These are phyloP conservation scores for Mungos mungo DNA, from an alignment of 2,113 vertebrate species.

Conservation along the genomic window DNA sequence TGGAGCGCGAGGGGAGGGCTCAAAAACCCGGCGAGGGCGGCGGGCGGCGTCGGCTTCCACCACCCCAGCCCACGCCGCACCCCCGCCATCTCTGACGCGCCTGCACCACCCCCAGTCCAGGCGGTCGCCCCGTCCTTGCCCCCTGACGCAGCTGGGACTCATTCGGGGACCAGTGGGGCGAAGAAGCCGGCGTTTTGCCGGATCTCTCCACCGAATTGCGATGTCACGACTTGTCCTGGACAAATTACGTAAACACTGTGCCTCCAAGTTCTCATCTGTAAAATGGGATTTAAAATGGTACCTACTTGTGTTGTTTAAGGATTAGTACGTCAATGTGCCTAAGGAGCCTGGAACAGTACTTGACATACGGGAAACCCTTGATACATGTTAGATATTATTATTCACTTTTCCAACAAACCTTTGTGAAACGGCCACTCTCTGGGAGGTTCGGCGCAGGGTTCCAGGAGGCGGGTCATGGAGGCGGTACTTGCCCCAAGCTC, in stretches of 20 bases:
- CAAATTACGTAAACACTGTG: not conserved
- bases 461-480: not conserved
- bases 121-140: too few species aligned
- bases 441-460: not conserved
- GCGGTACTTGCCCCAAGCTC: not conserved
- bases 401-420: not conserved
- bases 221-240: not conserved
- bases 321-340: not conserved
- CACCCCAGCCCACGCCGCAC: not conserved
- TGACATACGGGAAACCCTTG: not conserved
- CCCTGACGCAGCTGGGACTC: too few species aligned
- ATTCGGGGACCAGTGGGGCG: fast-evolving
- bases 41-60: fast-evolving
- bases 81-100: not conserved
- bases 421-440: too few species aligned
- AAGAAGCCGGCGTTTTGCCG: not conserved
- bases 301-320: not conserved
- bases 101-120: fast-evolving
- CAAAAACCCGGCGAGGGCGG: fast-evolving
- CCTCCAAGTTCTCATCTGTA: conserved; percentile 32
- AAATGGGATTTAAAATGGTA: conserved; percentile 11
- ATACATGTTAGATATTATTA: not conserved
- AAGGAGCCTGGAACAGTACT: not conserved
- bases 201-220: not conserved
- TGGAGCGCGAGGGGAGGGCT: too few species aligned